These are phyloP conservation scores for Sarcophaga subvicina DNA, from an alignment of 2,888 invertebrate genomes.

Conservation along the genomic window DNA sequence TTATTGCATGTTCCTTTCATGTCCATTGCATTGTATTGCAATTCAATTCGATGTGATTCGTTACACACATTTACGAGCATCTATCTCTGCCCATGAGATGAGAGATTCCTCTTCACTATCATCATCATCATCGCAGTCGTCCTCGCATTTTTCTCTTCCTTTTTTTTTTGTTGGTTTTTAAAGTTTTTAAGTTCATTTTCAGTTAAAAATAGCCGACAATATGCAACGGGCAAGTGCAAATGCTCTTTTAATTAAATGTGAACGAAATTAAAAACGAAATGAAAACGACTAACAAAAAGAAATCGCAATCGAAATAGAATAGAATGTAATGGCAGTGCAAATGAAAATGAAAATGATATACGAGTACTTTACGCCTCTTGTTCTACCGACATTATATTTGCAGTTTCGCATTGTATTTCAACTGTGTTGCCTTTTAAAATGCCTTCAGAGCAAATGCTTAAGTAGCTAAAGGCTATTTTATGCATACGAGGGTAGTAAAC, in stretches of 20 bases:
- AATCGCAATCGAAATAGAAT: background rate
- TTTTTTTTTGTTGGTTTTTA: background rate
- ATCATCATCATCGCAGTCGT: background rate
- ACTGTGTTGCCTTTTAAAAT: no score
- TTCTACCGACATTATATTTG: no score
- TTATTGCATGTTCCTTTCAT: background rate
- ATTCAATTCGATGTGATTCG: background rate
- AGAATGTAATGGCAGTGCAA: background rate
- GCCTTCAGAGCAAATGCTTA: no score
- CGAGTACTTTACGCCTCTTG: no score
- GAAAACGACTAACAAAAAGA: background rate
- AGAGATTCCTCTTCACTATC: constrained; percentile 6
- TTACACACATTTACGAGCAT: background rate
- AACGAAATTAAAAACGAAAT: background rate
- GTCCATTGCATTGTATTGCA: background rate
- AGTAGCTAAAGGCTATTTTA: no score
- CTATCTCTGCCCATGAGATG: constrained; percentile 3
- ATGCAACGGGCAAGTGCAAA: constrained; percentile 60
- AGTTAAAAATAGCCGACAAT: constrained; percentile 48
- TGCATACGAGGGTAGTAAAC: no score
- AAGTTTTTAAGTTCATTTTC: constrained; percentile 52
- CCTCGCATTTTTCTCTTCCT: background rate
- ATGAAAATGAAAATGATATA: no score
- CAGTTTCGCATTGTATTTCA: no score
- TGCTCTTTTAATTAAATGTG: constrained; percentile 48